Evolutionary conservation across 2,888 invertebrate species (phyloP).

Genomic region (Drosophila picticornis): DNA sequence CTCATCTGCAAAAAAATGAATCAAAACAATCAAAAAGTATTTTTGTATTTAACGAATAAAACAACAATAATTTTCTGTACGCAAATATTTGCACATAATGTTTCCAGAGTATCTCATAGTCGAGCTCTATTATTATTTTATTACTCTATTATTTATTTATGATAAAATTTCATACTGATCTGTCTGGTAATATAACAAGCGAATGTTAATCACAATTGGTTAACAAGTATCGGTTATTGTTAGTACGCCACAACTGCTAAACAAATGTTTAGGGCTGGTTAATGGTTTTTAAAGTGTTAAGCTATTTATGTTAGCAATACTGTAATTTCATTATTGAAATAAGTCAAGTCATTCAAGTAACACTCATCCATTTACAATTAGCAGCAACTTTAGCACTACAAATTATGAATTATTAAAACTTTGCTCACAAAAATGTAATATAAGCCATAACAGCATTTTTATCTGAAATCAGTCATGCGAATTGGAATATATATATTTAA

Average conservation of each 20-base stretch:
- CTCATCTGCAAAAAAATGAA: neutral
- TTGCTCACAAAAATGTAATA: neutral
- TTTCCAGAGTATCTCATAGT: neutral
- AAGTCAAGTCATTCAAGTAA: neutral
- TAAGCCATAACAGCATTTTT: neutral
- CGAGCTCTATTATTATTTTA: too few relatives aligned
- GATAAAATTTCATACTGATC: neutral
- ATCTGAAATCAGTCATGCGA: neutral
- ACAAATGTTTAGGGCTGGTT: neutral
- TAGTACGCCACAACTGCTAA: neutral
- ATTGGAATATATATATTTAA: neutral
- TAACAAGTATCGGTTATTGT: neutral
- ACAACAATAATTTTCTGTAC: neutral
- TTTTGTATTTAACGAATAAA: neutral
- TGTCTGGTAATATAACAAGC: too few relatives aligned
- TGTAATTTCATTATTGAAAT: neutral
- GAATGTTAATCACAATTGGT: neutral
- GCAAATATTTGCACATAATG: neutral
- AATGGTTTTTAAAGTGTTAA: neutral
- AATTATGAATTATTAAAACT: neutral
- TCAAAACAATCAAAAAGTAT: neutral
- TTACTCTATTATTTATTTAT: neutral
- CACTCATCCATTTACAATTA: neutral
- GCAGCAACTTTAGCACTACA: neutral
- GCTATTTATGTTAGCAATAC: neutral